Evolutionary conservation across 2,797 vertebrate genomes (phyloP), one percentile per base, ranked within the genome.

Genomic region (Phoxinus dragarum): DNA sequence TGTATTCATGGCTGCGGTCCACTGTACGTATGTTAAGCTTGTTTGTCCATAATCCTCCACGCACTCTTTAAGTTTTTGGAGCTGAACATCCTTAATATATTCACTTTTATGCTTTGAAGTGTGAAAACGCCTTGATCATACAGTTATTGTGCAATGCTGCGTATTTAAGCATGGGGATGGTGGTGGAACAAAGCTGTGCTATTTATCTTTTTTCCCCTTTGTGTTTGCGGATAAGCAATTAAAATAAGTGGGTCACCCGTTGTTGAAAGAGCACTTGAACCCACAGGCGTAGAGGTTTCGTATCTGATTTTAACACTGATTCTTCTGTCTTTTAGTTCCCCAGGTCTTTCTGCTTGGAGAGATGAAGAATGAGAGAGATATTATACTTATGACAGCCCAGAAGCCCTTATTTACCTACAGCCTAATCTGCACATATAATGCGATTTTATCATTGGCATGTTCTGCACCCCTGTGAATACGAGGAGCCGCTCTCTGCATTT

Each of bases 181-280:
- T 90, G 90, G 83, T 92, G 84, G 91, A 95, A 94, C 92, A 93
- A 93, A 91, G 89, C 88, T 92, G 90, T 88, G 88, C 89, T 92
- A 91, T 94, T 93, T 93, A 92, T 93, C 87, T 85, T 92, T 88
- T 89, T 72, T 23, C 73, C 76, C 82, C 82, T 79, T 88, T 93
- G 91, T 93, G 92, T 95, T 94, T 94, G 91, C 90, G 91, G 91
- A 89, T 95, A 93, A 93, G 94, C 94, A 95, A 95, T 95, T 96
- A 94, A 95, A 95, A 94, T 91, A 96, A 94, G 91, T 96, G 92
- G 94, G 95, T 95, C 95, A 93, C 90, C 91, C 91, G 89, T 93
- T 93, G 93, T 93, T 92, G 93, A 94, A 94, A 89, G 90, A 90
- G 86, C 90, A 90, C 90, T 92, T 90, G 86, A 90, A 89, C 89